phyloP scores from a whole-genome alignment of 2,888 invertebrate genomes.

The Sisyra terminalis region DNA sequence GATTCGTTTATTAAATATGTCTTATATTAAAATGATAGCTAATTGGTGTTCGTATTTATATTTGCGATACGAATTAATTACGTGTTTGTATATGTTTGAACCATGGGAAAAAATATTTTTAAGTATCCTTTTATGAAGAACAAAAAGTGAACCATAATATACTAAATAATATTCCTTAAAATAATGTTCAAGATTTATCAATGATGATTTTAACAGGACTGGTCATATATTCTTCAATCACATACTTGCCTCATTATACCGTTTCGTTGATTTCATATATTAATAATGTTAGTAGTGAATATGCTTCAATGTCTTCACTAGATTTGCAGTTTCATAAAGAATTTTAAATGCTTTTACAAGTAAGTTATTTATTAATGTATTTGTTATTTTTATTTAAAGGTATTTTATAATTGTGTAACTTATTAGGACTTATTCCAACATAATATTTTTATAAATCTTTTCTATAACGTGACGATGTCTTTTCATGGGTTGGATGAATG shows the following conservation, averaged over 20 bases:
- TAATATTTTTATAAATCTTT: no score
- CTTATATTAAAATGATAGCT: neutral
- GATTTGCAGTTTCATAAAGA: neutral
- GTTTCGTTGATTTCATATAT: constrained; percentile 3
- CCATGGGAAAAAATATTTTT: constrained; percentile 15
- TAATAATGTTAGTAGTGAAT: neutral
- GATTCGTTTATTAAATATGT: neutral
- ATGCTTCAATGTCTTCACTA: neutral
- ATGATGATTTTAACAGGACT: constrained; percentile 10
- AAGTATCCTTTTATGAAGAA: constrained; percentile 15
- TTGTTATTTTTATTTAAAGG: neutral
- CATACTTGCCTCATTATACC: constrained; percentile 7
- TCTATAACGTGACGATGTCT: no score
- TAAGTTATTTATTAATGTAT: no score
- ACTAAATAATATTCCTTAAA: constrained; percentile 9
- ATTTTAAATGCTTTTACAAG: neutral
- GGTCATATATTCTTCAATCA: constrained; percentile 12
- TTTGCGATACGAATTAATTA: constrained; percentile 14
- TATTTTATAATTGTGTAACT: neutral
- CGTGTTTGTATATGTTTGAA: constrained; percentile 15
- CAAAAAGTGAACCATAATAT: neutral
- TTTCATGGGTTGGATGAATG: no score
- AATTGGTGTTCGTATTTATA: constrained; percentile 7
- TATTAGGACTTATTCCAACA: no score
- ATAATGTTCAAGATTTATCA: constrained; percentile 10